phyloP scores from a whole-genome alignment of 2,797 vertebrate genomes.

The Cyprinella venusta region DNA sequence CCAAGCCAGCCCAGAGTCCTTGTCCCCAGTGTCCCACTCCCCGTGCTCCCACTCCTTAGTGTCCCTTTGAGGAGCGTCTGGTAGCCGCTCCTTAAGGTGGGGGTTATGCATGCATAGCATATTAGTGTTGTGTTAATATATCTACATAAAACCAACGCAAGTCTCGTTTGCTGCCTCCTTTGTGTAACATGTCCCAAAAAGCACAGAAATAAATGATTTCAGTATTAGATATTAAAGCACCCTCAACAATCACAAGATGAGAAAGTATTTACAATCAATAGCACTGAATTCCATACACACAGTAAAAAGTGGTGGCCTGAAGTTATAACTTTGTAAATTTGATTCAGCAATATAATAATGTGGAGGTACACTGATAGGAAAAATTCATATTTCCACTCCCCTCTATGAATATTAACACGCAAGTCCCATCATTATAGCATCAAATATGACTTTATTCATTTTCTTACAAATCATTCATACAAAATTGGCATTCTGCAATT shows the following conservation, averaged over 20 bases:
- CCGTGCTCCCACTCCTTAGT: too few species aligned
- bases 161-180: neutral
- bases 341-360: too few species aligned
- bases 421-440: constrained; percentile 61
- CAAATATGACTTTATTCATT: constrained; percentile 81
- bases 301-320: neutral
- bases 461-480: constrained; percentile 83
- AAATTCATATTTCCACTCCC: neutral
- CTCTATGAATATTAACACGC: neutral
- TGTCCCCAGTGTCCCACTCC: too few species aligned
- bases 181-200: neutral
- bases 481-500: constrained; percentile 83
- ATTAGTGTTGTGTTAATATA: constrained; percentile 25
- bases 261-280: neutral
- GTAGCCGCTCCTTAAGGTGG: too few species aligned
- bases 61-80: too few species aligned
- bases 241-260: too few species aligned
- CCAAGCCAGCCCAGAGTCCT: too few species aligned
- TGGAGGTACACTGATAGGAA: too few species aligned
- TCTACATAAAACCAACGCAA: neutral
- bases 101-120: too few species aligned
- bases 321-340: too few species aligned
- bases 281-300: neutral
- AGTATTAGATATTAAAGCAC: too few species aligned
- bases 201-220: neutral